Evolutionary conservation across 2,113 vertebrate genomes (phyloP), one percentile per base, ranked within the genome.

Genomic region (Beaufortia kweichowensis): DNA sequence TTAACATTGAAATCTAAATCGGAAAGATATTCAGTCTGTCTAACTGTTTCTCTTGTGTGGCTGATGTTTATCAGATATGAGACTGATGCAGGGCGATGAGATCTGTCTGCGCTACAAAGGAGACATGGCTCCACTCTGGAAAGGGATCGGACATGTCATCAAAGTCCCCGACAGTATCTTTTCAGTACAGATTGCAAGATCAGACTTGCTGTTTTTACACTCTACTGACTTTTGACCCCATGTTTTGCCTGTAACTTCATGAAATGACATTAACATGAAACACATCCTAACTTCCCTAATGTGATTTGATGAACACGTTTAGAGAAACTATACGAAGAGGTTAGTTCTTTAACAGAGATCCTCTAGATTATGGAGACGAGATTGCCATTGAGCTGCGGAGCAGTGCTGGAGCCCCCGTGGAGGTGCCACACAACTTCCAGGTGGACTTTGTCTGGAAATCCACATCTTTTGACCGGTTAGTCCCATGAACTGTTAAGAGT

Each of bases 151-250:
- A 57, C 97, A 99, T 0, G 97, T 99, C 71, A 99, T 99, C 90
- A 99, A 99, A 91, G 97, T 99, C 78, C 97, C 97, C 5, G 97
- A 99, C 83, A 99, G 97, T 99, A 99, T 98, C 97, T 93, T 97
- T 94, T 2, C 8, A 33, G 24, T 56, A 12, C 17, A 50, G 1
- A 48, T 9, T 35, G 19, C 41, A 46, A n/a, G 48, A 33, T 55
- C 21, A 31, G 39, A 24, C 39, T n/a, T n/a, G n/a, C n/a, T 17
- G 41, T n/a, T 43, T 14, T 53, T 17, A 39, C 31, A 39, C 12
- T 69, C 39, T 33, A 53, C 21, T 48, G 41, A 6, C n/a, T n/a
- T n/a, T n/a, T n/a, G n/a, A n/a, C n/a, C n/a, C n/a, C n/a, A n/a
- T n/a, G n/a, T n/a, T n/a, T n/a, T n/a, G n/a, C n/a, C n/a, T n/a